A percentile compares a stretch with the other conserved stretches of the same genome.
Conservation (phyloP, 2,797 vertebrate species). For the Alfaro cultratus region DNA sequence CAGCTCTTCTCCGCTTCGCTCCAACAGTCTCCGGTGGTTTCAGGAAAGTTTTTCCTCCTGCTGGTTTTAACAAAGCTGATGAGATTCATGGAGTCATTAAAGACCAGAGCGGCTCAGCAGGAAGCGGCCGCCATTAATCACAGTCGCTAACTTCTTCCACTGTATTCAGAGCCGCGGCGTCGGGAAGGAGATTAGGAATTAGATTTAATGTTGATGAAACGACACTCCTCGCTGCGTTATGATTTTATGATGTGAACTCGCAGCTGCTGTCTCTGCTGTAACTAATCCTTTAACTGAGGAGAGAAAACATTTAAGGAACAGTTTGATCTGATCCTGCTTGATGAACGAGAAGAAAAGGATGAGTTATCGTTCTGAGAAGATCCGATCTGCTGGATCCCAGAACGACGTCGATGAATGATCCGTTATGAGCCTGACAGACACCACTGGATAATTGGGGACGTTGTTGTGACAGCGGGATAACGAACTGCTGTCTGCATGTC, state of each 20-base stretch:
- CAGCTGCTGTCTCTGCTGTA: slow-evolving; percentile 3
- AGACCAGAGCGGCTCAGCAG: not conserved
- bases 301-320: not conserved
- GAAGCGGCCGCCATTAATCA: not conserved
- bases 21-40: not conserved
- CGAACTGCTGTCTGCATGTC: not conserved
- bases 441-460: slow-evolving; percentile 15
- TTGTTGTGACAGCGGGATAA: not conserved
- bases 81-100: not conserved
- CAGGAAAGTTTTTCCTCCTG: not conserved
- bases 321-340: not conserved
- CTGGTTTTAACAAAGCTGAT: not conserved
- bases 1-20: not conserved
- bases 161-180: not conserved
- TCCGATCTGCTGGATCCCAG: slow-evolving; percentile 20
- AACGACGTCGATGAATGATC: not conserved
- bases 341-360: not conserved
- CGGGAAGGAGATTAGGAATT: not conserved
- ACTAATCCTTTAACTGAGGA: not conserved
- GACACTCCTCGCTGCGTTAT: not conserved
- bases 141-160: not conserved
- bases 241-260: not conserved
- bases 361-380: slow-evolving; percentile 29
- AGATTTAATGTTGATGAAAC: slow-evolving; percentile 1
- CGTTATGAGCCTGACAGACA: slow-evolving; percentile 1